phyloP scores from a whole-genome alignment of 2,113 vertebrate species.

The Cyanoliseus patagonus region DNA sequence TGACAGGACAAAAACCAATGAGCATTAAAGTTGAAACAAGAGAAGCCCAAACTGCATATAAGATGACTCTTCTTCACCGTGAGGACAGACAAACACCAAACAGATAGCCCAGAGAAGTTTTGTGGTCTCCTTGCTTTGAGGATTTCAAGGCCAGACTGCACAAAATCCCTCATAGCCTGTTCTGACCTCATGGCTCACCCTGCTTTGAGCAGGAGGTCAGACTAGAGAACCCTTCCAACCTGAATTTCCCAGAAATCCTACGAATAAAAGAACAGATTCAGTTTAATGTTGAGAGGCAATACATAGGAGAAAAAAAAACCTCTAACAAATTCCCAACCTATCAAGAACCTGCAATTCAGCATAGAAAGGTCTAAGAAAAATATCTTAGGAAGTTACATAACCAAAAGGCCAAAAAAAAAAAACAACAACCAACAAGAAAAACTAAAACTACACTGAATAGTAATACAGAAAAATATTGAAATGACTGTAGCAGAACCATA shows the following conservation, averaged over 20 bases:
- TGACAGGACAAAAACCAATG: neutral
- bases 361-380: neutral
- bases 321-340: neutral
- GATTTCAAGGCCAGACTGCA: neutral
- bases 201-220: neutral
- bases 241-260: neutral
- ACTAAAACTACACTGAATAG: neutral
- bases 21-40: neutral
- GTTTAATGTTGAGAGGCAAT: neutral
- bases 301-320: fast-evolving
- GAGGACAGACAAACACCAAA: neutral
- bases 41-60: neutral
- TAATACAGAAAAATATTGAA: neutral
- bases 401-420: neutral
- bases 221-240: neutral
- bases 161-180: neutral
- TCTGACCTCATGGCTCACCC: neutral
- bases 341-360: neutral
- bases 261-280: neutral
- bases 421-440: neutral
- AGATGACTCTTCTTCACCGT: neutral
- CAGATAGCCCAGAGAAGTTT: neutral
- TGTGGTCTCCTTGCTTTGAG: neutral
- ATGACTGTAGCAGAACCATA: neutral
- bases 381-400: neutral